Evolutionary conservation across 1,140 invertebrate genomes (phyloP), one percentile per base, ranked within the genome.

Genomic region (Vanessa atalanta): DNA sequence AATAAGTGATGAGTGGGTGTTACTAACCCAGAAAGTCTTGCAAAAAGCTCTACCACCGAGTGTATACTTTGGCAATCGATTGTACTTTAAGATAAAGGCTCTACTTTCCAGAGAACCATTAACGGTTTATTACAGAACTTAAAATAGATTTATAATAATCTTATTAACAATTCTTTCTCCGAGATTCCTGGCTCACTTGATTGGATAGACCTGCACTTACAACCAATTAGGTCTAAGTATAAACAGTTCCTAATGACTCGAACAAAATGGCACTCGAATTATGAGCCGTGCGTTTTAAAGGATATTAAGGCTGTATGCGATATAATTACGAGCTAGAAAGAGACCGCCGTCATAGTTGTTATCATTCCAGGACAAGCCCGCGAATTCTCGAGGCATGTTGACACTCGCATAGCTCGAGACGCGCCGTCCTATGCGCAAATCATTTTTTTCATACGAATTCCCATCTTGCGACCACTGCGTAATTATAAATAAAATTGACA

Each of bases 401-500:
- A 80, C 82, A 83, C 80, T 74, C 76, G 77, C 80, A 80, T 83
- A 79, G 68, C 68, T 77, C 26, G 50, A 57, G 64, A 47, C 47
- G 73, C 73, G 65, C 64, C 63, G 66, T 70, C 63, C 73, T 78
- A 83, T 80, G 77, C 55, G 72, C 74, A 79, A 84, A 84, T 82
- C 76, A 81, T 85, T 85, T 87, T 43, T 85, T 84, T 82, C 75
- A 81, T 77, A 70, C 73, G 79, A 75, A 81, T 87, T 78, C 80
- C 79, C 31, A 15, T 55, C 69, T 23, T 72, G 73, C 70, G 70
- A 72, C 70, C 70, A 75, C 68, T 47, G 67, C 79, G 83, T 83
- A 90, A 91, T 90, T 88, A 90, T 90, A 91, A 88, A 89, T 85
- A 89, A 89, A 89, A 91, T 90, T 91, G 88, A 88, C 89, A 90